Evolutionary conservation across 2,113 vertebrate genomes (phyloP), one percentile per base, ranked within the genome.

Genomic region (Cryptomyrus ogoouensis): DNA sequence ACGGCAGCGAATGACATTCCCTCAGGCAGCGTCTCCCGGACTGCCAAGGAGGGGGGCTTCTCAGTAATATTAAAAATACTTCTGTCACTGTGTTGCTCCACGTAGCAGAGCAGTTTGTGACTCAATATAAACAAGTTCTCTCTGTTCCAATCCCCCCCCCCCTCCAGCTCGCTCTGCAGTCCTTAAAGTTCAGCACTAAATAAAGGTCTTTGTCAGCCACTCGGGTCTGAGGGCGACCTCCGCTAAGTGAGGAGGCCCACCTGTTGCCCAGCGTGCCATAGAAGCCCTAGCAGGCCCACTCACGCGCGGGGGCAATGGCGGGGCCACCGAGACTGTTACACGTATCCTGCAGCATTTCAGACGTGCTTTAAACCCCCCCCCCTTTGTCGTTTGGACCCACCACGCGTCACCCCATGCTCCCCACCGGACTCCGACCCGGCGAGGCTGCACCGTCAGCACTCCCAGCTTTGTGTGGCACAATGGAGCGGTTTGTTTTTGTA

Each of bases 401-500:
- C 62, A 24, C 21, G 35, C 13, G 35, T 42, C n/a, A 56, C 56
- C 35, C 87, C 39, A 3, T 39, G 24, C 31, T 8, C 39, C 87
- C 17, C 56, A 35, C 85, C 83, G 24, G 91, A 88, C 62, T 62
- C 88, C 70, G 85, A 88, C 94, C 94, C 94, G 93, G 93, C 93
- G 93, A 93, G 89, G 94, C 93, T 95, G 95, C 95, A 95, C 92
- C 58, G 94, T 96, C 96, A 96, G 96, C 96, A 96, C 94, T 94
- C 90, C 31, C 91, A 94, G 94, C 95, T 96, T 96, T 96, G 94
- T 95, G 94, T 87, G 91, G 89, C 93, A 96, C 96, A 96, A 96
- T 95, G 92, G 95, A 90, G 13, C 93, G 89, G 92, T 93, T 96
- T 96, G 96, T 96, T 96, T 95, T 96, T 95, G 7, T 95, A 95